Evolutionary conservation across 2,113 vertebrate species (phyloP).

Genomic region (human): GRCh38 chr6:82387501-82388000

Average conservation of each 20-base stretch:
- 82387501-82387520: conserved; percentile 33
- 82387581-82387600: conserved; percentile 53
- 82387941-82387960: conserved; percentile 42
- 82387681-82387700: conserved; percentile 28
- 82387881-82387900: conserved; percentile 35
- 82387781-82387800: conserved; percentile 44
- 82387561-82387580: neutral
- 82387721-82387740: conserved; percentile 7
- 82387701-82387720: conserved; percentile 39
- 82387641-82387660: neutral
- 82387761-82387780: conserved; percentile 29
- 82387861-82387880: conserved; percentile 42
- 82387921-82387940: conserved; percentile 31
- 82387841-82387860: conserved; percentile 39
- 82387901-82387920: conserved; percentile 40
- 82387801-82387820: conserved; percentile 50
- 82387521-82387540: conserved; percentile 28
- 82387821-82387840: conserved; percentile 33
- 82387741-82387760: conserved; percentile 63
- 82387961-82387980: neutral
- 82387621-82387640: neutral
- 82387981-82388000: conserved; percentile 38
- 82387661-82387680: conserved; percentile 32
- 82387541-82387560: conserved; percentile 3
- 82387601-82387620: conserved; percentile 41